phyloP scores from a whole-genome alignment of 2,113 vertebrate species.

The Salvelinus namaycush region DNA sequence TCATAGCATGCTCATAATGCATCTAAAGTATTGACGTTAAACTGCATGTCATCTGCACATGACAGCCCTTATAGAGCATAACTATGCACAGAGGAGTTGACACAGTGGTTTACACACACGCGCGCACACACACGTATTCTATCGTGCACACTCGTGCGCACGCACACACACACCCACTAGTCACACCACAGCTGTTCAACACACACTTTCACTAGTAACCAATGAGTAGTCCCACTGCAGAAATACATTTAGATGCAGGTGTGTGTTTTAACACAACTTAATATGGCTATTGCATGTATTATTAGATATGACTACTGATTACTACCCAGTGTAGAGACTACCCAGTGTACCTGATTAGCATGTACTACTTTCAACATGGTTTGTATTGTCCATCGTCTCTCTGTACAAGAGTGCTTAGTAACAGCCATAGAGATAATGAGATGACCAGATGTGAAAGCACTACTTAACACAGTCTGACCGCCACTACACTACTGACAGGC shows the following conservation, averaged over 20 bases:
- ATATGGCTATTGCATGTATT: background rate
- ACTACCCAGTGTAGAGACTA: too few relatives aligned
- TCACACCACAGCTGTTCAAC: background rate
- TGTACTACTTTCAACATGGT: too few relatives aligned
- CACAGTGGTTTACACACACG: background rate
- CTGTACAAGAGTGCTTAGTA: background rate
- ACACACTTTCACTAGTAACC: background rate
- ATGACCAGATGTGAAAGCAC: background rate
- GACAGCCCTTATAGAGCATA: background rate
- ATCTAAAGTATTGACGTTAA: slow-evolving; percentile 12
- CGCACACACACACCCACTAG: background rate
- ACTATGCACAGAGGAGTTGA: background rate
- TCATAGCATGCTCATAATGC: slow-evolving; percentile 22
- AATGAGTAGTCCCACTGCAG: background rate
- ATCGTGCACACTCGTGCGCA: background rate
- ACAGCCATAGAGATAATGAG: background rate
- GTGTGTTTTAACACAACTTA: background rate
- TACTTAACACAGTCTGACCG: too few relatives aligned
- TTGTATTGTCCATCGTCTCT: background rate
- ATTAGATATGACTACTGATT: too few relatives aligned
- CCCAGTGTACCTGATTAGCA: too few relatives aligned
- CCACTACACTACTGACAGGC: background rate
- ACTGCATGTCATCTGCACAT: slow-evolving; percentile 20
- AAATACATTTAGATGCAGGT: background rate
- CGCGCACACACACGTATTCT: background rate